Evolutionary conservation across 2,113 vertebrate genomes (phyloP).

Genomic region (Pycnonotus jocosus): DNA sequence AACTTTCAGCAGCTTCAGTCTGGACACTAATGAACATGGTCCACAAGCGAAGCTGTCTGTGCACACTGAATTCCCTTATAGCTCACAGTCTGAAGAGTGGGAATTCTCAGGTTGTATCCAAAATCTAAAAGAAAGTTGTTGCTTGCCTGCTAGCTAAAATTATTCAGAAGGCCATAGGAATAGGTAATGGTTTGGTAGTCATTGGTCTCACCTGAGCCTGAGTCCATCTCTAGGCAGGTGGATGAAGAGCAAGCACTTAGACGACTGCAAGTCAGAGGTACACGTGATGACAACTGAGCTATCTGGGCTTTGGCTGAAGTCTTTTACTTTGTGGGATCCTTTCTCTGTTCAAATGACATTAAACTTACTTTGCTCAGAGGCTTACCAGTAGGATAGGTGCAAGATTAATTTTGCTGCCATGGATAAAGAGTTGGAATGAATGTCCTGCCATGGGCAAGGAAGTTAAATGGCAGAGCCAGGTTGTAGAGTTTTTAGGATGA

Average conservation of each 20-base stretch:
- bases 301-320: background rate
- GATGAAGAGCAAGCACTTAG: background rate
- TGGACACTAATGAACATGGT: background rate
- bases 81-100: background rate
- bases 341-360: background rate
- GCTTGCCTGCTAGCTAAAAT: background rate
- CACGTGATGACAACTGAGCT: background rate
- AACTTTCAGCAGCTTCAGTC: background rate
- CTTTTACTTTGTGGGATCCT: background rate
- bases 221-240: background rate
- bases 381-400: background rate
- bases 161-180: background rate
- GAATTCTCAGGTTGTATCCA: background rate
- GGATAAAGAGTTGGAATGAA: background rate
- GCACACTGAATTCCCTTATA: background rate
- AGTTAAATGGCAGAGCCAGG: background rate
- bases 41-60: accelerated
- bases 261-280: background rate
- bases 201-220: background rate
- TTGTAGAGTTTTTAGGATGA: background rate
- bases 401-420: background rate
- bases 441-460: background rate
- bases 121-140: background rate
- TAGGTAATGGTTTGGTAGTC: background rate
- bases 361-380: background rate